Percentiles rank a stretch among this genome's conserved stretches.
Evolutionary conservation across 2,113 vertebrate genomes (phyloP).

Genomic region (Rhinoptilus africanus): DNA sequence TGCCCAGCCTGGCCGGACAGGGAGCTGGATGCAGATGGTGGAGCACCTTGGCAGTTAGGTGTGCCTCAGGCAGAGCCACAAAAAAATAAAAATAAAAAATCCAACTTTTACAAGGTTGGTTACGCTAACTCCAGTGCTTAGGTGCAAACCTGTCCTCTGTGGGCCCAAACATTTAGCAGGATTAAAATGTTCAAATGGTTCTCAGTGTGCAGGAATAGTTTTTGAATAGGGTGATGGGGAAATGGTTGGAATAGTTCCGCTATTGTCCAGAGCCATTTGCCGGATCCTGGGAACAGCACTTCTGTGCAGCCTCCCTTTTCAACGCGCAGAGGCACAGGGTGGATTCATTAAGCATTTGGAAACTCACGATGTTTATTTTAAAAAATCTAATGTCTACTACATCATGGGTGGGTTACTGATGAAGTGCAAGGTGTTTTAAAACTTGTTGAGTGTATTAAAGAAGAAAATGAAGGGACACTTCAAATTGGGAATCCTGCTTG

Average conservation of each 20-base stretch:
- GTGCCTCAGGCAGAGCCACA: not conserved
- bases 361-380: not conserved
- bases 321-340: not conserved
- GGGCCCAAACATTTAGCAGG: not conserved
- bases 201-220: not conserved
- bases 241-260: conserved; percentile 1
- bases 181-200: not conserved
- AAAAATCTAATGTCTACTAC: not conserved
- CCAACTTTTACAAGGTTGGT: not conserved
- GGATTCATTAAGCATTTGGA: not conserved
- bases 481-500: not conserved
- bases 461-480: not conserved
- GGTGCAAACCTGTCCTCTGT: not conserved
- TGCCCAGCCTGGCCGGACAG: not conserved
- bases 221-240: not conserved
- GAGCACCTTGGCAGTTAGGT: not conserved
- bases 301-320: not conserved
- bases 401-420: not conserved
- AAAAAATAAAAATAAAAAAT: not conserved
- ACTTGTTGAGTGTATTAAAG: not conserved
- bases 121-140: too few relatives aligned
- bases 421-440: not conserved
- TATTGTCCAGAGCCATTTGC: not conserved
- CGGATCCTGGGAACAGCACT: not conserved
- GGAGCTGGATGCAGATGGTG: not conserved